Conservation (phyloP, 2,888 invertebrate genomes). For the Pyrrhosoma nymphula region DNA sequence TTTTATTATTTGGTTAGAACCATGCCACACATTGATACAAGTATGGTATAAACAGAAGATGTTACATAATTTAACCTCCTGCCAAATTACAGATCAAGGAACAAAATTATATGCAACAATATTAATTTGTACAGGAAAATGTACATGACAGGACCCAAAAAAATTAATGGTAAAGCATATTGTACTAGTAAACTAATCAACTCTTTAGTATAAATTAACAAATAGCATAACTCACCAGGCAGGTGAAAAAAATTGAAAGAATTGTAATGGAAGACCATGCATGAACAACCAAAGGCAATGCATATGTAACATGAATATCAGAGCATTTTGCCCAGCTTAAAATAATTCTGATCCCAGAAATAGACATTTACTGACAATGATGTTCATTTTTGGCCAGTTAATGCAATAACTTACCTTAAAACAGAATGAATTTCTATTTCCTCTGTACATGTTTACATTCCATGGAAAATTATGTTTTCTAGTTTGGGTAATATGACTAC, state of each 20-base stretch:
- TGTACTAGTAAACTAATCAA: not conserved
- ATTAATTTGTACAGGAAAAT: not conserved
- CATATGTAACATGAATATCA: not conserved
- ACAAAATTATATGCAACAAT: not conserved
- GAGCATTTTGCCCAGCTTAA: not conserved
- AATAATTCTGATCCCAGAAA: not conserved
- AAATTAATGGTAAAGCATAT: not conserved
- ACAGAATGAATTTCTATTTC: not conserved
- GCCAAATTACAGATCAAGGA: not conserved
- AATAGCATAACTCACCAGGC: slow-evolving; percentile 48
- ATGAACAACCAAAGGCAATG: slow-evolving; percentile 10
- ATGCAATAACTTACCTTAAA: slow-evolving; percentile 52
- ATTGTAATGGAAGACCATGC: slow-evolving; percentile 42
- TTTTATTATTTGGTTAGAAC: not conserved
- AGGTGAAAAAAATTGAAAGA: not conserved
- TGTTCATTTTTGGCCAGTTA: not conserved
- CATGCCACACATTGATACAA: not conserved
- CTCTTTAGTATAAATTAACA: not conserved
- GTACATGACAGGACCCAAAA: not conserved
- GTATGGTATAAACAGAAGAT: not conserved
- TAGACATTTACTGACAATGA: not conserved
- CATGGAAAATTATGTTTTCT: not conserved
- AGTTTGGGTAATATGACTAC: not conserved
- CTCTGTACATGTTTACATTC: not conserved
- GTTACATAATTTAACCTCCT: not conserved